Conservation (phyloP, 2,888 invertebrate species). For the Campaea margaritaria region DNA sequence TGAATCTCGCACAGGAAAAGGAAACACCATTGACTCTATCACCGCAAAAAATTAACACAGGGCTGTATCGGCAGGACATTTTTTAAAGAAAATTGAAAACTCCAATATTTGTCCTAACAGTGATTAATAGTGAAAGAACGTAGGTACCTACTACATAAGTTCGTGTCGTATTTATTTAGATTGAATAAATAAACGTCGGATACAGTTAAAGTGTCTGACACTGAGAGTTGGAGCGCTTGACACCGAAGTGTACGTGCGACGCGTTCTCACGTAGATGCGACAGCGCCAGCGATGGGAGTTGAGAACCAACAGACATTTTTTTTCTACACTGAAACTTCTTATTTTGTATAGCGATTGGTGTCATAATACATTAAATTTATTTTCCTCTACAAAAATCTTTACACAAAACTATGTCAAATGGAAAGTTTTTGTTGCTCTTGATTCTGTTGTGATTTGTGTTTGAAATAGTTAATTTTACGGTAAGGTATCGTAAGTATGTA, state of each 20-base stretch:
- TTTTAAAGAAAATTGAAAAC: conserved; percentile 9
- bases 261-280: conserved; percentile 39
- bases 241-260: conserved; percentile 36
- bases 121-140: conserved; percentile 1
- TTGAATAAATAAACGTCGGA: conserved; percentile 43
- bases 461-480: conserved; percentile 14
- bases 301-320: conserved; percentile 25
- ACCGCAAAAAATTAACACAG: not conserved
- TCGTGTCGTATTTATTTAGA: conserved; percentile 36
- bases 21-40: too few species aligned
- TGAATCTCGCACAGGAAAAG: too few species aligned
- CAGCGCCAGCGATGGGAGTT: conserved; percentile 12
- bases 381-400: conserved; percentile 8
- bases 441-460: conserved; percentile 5
- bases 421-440: conserved; percentile 22
- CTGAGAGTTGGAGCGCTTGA: conserved; percentile 27
- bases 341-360: conserved; percentile 23
- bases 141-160: conserved; percentile 18
- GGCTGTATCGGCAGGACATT: not conserved
- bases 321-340: conserved; percentile 31
- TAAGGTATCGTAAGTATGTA: conserved; percentile 21
- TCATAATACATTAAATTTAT: conserved; percentile 24
- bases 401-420: conserved; percentile 26
- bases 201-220: conserved; percentile 44
- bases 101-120: conserved; percentile 23